phyloP scores from a whole-genome alignment of 2,797 vertebrate genomes.

The Enteromius anoplus region DNA sequence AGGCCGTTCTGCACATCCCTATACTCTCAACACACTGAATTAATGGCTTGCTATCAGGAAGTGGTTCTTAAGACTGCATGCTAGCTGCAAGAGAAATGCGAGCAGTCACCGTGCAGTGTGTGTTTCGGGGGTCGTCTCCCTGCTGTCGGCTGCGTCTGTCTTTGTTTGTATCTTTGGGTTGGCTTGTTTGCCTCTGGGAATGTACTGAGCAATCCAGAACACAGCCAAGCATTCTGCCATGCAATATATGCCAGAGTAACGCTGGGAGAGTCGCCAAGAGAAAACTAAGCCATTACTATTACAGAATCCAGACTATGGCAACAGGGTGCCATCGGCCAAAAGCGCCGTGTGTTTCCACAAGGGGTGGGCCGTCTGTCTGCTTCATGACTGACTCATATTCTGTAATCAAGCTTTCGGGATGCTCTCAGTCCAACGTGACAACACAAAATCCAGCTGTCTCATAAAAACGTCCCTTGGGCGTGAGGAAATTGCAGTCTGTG shows the following conservation, averaged over 20 bases:
- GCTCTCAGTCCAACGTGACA: not conserved
- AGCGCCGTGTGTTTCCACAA: conserved; percentile 31
- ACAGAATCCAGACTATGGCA: conserved; percentile 31
- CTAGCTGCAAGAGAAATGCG: conserved; percentile 12
- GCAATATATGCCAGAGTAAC: conserved; percentile 60
- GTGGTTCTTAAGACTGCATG: conserved; percentile 17
- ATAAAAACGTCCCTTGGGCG: conserved; percentile 2
- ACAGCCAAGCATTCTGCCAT: conserved; percentile 66
- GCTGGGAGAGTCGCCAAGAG: conserved; percentile 64
- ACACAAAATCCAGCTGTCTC: conserved; percentile 28
- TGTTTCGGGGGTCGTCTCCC: conserved; percentile 36
- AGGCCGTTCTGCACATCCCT: not conserved
- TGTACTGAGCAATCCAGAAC: conserved; percentile 69
- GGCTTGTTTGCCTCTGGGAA: conserved; percentile 58
- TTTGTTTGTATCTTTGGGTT: conserved; percentile 56
- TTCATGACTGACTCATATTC: conserved; percentile 21
- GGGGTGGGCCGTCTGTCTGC: conserved; percentile 9
- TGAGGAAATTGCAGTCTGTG: conserved; percentile 6
- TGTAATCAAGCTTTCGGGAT: conserved; percentile 12
- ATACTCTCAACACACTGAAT: conserved; percentile 10
- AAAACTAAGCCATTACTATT: conserved; percentile 53
- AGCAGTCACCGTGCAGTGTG: conserved; percentile 25
- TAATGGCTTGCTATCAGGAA: conserved; percentile 14
- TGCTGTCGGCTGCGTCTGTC: conserved; percentile 54
- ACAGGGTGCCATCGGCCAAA: conserved; percentile 39